Conservation (phyloP, 2,113 vertebrate species). For the Abramis brama region DNA sequence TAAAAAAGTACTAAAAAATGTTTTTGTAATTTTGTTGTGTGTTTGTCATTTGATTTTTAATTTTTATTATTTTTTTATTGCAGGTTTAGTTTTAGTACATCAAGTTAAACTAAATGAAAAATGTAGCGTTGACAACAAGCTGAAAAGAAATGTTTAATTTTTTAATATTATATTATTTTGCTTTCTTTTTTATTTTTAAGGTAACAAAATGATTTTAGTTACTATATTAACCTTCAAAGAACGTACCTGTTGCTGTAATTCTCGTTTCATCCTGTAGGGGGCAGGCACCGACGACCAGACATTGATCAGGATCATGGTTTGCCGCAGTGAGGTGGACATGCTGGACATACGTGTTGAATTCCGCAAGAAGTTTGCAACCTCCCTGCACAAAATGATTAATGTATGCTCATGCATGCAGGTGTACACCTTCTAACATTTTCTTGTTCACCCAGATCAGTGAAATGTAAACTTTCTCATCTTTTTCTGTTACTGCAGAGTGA, state of each 20-base stretch:
- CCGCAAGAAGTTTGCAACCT: constrained; percentile 84
- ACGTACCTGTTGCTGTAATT: not conserved
- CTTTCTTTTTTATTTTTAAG: no score
- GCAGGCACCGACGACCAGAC: constrained; percentile 89
- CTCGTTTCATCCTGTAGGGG: constrained; percentile 74
- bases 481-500: constrained; percentile 78
- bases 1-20: not conserved
- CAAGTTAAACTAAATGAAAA: not conserved
- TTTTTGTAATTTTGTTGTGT: not conserved
- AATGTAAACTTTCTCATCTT: not conserved
- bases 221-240: not conserved
- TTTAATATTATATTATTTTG: not conserved
- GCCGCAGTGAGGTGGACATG: constrained; percentile 90
- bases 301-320: constrained; percentile 88
- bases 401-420: constrained; percentile 49
- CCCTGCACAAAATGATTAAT: constrained; percentile 78
- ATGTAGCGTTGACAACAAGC: not conserved
- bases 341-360: constrained; percentile 85
- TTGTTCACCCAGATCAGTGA: not conserved
- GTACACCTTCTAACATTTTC: not conserved
- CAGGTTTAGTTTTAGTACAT: not conserved
- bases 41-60: not conserved
- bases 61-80: not conserved
- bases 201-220: not conserved
- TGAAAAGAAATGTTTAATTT: not conserved